Evolutionary conservation across 2,797 vertebrate species (phyloP), one percentile per base, ranked within the genome.

Genomic region (Pseudomugil tenellus): DNA sequence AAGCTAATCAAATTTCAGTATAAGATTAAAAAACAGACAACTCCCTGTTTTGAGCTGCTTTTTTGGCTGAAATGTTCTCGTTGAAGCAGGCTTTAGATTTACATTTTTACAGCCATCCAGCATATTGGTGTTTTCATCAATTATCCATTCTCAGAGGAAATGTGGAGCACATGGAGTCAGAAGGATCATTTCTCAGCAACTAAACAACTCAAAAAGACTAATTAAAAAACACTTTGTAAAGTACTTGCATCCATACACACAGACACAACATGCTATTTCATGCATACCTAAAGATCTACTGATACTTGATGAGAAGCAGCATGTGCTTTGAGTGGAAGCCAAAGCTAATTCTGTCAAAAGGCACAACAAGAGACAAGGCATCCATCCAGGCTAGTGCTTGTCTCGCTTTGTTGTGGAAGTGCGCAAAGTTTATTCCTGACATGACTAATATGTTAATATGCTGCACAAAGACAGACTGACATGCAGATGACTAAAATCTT

Each of bases 261-360:
- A 72, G 41, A 62, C 25, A 35, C 34, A 34, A 35, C 34, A n/a
- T 41, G 35, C 26, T 51, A 16, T 26, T 57, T 41, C 69, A 29
- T 53, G 37, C 77, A 77, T 77, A 67, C 68, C 75, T 70, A 34
- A 60, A 77, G 51, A 31, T 46, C 67, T 63, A 56, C 71, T 74
- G 73, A 70, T 52, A 63, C 63, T 62, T 49, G 76, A 74, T 70
- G 41, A 71, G 71, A 70, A 68, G 70, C 78, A 83, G 63, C 87
- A 54, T 77, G 77, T 60, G 73, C 61, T 71, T 68, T 77, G 55
- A 72, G 46, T n/a, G 63, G 54, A 71, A 60, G 49, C 64, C 52
- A 68, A 61, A 65, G 48, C 62, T 59, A 74, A 68, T 53, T 63
- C 35, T 9, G 48, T 25, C 29, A 58, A 64, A 69, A 25, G 39